Evolutionary conservation across 2,888 invertebrate species (phyloP), one percentile per base, ranked within the genome.

Genomic region (Prostheceraeus crozeri): DNA sequence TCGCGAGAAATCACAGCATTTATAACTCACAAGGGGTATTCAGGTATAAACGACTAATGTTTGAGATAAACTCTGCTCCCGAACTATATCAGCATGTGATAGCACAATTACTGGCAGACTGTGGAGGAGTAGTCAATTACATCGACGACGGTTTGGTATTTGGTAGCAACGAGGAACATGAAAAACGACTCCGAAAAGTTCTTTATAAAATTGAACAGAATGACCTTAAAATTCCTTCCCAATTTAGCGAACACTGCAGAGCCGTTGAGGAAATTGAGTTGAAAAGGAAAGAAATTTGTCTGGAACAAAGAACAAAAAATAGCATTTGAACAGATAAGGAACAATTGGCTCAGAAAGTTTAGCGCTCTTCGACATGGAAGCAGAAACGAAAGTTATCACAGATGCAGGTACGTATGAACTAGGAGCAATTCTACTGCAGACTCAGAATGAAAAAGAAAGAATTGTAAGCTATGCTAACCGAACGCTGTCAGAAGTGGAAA

Each of bases 1-100:
- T 67, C 65, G 3, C 45, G 68, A 3, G 62, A 63, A 1, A 67
- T 68, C 3, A 67, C 68, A n/a, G 65, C 67, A 19, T 68, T 68
- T 54, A 54, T 64, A 10, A 68, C 66, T 11, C 64, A 67, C 23
- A 62, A 51, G 30, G 65, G 64, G 6, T 64, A 1, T 65, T 53
- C 45, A 28, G 67, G 11, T 68, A 64, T 35, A 64, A 64, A 56
- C 25, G 65, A 3, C 51, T 68, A 1, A 57, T 60, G 33, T 67
- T 67, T 62, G 66, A 64, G 1, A 60, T 68, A 1, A 64, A 45
- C 8, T 54, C 58, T 53, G 67, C 65, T 3, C 59, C 62, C 14
- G 65, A 68, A 52, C 60, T 65, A 30, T 68, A 63, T 27, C 64
- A 65, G 19, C 57, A 64, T 35, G 35, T 63, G 11, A 53, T 66